These are phyloP conservation scores for Hedya salicella DNA, from an alignment of 2,888 invertebrate genomes.

Conservation along the genomic window DNA sequence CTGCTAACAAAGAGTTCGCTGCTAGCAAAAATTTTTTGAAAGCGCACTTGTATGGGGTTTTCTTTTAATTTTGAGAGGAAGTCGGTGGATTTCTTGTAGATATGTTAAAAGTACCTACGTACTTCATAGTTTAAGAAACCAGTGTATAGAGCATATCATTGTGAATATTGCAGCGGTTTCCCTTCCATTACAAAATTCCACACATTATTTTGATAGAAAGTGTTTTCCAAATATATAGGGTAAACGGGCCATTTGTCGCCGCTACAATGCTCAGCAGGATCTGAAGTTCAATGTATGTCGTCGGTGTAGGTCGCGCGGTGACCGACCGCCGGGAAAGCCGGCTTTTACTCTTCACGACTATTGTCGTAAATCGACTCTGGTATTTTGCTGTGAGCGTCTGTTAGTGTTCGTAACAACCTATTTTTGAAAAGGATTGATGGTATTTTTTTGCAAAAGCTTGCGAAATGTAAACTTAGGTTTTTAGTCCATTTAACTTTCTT, in stretches of 20 bases:
- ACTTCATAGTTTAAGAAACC: too few relatives aligned
- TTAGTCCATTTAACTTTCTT: too few relatives aligned
- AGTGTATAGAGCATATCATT: too few relatives aligned
- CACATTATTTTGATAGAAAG: constrained; percentile 26
- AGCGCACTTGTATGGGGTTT: too few relatives aligned
- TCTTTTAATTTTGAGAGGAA: too few relatives aligned
- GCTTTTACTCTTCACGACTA: constrained; percentile 72
- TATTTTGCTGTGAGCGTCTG: constrained; percentile 20
- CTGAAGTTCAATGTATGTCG: constrained; percentile 75
- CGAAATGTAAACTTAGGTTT: too few relatives aligned
- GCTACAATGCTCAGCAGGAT: constrained; percentile 67
- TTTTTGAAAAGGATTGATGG: background rate
- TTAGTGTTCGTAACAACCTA: constrained; percentile 9
- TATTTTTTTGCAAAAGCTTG: too few relatives aligned
- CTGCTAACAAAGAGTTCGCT: too few relatives aligned
- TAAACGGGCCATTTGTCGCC: constrained; percentile 51
- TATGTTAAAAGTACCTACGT: too few relatives aligned
- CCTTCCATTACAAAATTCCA: background rate
- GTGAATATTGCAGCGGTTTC: too few relatives aligned
- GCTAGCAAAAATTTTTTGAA: too few relatives aligned
- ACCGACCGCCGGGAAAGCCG: constrained; percentile 71
- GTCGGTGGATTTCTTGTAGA: too few relatives aligned
- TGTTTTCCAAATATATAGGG: constrained; percentile 36
- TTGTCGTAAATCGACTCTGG: constrained; percentile 53
- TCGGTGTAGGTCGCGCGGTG: constrained; percentile 74